Evolutionary conservation across 2,797 vertebrate species (phyloP).

Genomic region (Platalea minor): DNA sequence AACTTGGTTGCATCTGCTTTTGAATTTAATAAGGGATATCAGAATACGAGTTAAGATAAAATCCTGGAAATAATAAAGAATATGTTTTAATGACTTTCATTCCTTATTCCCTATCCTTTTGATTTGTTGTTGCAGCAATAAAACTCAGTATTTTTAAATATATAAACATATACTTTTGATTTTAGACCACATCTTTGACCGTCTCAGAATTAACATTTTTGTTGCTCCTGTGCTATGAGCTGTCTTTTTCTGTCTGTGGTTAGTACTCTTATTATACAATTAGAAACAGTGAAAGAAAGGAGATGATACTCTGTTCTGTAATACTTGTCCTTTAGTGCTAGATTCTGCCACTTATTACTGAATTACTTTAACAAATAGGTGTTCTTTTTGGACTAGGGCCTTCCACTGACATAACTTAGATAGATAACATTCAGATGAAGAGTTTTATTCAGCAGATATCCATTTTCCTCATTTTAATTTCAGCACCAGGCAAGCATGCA

Average conservation of each 20-base stretch:
- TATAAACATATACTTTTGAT: background rate
- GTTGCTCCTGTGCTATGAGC: background rate
- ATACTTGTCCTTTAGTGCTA: background rate
- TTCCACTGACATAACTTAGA: background rate
- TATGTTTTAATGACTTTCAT: background rate
- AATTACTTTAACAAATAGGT: background rate
- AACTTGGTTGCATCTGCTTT: background rate
- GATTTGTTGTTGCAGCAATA: background rate
- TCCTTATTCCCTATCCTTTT: background rate
- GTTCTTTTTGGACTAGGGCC: background rate
- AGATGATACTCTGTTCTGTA: rapidly evolving
- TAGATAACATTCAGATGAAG: background rate
- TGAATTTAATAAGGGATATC: background rate
- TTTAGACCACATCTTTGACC: background rate
- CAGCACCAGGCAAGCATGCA: background rate
- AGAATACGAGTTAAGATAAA: background rate
- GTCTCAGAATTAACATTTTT: background rate
- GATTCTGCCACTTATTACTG: background rate
- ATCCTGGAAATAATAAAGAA: background rate
- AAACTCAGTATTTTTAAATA: background rate
- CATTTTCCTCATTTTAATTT: background rate
- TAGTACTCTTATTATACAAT: background rate
- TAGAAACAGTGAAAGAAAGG: background rate
- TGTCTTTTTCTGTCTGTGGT: background rate
- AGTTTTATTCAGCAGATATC: background rate